phyloP scores from a whole-genome alignment of 2,797 vertebrate genomes.

The Crocodylus rhombifer region DNA sequence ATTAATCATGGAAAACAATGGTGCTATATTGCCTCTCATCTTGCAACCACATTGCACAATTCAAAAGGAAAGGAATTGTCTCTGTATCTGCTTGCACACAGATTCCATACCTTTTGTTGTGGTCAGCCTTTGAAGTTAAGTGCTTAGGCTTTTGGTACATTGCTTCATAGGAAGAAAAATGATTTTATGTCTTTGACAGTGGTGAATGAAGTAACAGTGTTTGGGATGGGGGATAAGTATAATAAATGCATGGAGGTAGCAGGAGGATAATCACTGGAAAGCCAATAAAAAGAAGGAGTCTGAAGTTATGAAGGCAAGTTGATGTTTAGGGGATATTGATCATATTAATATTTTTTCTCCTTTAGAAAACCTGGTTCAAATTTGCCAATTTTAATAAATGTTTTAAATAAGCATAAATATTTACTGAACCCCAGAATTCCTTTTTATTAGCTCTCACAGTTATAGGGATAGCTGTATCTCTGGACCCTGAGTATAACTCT shows the following conservation, averaged over 20 bases:
- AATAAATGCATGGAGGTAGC: background rate
- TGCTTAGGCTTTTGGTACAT: background rate
- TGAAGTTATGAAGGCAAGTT: background rate
- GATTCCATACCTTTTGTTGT: background rate
- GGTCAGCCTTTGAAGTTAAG: constrained; percentile 9
- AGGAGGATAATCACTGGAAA: background rate
- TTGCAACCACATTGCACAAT: background rate
- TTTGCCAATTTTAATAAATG: background rate
- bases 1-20: background rate
- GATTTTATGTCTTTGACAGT: background rate
- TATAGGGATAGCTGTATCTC: background rate
- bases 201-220: background rate
- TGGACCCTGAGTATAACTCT: background rate
- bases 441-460: background rate
- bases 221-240: background rate
- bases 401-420: background rate
- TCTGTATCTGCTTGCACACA: background rate
- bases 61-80: background rate
- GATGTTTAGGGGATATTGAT: background rate
- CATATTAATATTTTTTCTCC: background rate
- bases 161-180: background rate
- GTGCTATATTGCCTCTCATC: background rate
- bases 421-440: background rate
- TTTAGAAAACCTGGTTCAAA: background rate
- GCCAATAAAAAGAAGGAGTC: background rate